Base-by-base conservation (phyloP, 2,113 vertebrate species). In the Salvelinus alpinus region DNA sequence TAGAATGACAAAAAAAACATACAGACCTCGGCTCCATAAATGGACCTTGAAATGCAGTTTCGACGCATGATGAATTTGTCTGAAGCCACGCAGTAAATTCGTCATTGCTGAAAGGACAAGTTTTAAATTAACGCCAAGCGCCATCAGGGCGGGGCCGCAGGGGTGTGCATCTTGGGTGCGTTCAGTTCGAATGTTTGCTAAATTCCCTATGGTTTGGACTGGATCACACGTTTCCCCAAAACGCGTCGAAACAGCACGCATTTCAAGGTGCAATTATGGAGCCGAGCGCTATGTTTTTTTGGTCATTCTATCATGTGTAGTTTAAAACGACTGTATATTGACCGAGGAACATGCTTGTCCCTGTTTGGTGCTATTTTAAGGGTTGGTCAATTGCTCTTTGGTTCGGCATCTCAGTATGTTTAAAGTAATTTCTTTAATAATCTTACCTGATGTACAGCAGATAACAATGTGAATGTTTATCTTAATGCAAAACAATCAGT, bases 121-220 rank as follows among this genome's bases (percentile, higher is more conserved):
- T 54, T 80, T 87, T 92, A 90, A 93, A 94, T 86, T 78, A 90
- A 64, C 74, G 24, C 20, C 87, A 86, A 80, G 83, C 84, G 87
- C 31, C 62, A 44, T 13, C 2, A 51, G 71, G 82, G 82, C 74
- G 85, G 74, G 69, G 70, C 75, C 64, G 13, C 25, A n/a, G 16
- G 20, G 31, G 31, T 69, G 27, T 69, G 38, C 8, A 54, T 14
- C 48, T 44, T 44, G 38, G 38, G 38, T 44, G 38, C 8, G 38
- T 44, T 9, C 38, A 44, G 8, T 44, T 44, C 1, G 8, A 9
- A 44, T 44, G 38, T 9, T 44, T 44, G 38, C 8, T 44, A 44
- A 8, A 8, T 11, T 44, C 8, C 38, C 8, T 44, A 44, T 8
- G 38, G 38, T 44, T 44, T 44, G 38, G 38, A 44, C 7, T 9